phyloP scores from a whole-genome alignment of 2,797 vertebrate species.

The Pteronotus mesoamericanus region DNA sequence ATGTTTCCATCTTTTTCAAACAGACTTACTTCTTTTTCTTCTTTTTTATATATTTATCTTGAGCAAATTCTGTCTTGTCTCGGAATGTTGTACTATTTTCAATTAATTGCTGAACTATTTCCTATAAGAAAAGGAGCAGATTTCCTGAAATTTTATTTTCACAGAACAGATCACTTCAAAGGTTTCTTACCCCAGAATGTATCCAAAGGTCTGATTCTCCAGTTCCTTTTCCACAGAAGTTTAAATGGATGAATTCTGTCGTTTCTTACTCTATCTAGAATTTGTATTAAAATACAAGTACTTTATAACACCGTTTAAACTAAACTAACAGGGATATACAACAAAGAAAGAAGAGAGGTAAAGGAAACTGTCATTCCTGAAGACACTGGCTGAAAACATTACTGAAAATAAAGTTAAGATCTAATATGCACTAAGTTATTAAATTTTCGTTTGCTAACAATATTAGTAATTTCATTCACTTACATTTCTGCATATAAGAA shows the following conservation, averaged over 20 bases:
- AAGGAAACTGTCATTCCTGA: background rate
- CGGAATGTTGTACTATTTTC: constrained; percentile 97
- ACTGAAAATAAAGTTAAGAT: background rate
- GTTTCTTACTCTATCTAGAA: constrained; percentile 6
- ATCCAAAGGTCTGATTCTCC: constrained; percentile 19
- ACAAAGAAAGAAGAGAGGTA: background rate
- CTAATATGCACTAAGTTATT: background rate
- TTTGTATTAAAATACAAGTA: constrained; percentile 23
- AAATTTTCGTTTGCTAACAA: background rate
- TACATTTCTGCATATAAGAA: background rate
- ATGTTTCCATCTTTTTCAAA: constrained; percentile 35
- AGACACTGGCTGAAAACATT: background rate
- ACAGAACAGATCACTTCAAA: background rate
- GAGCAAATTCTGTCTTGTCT: constrained; percentile 97
- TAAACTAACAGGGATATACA: background rate
- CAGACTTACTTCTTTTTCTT: constrained; percentile 96
- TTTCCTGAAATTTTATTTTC: constrained; percentile 54
- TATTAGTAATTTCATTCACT: background rate
- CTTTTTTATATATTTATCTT: constrained; percentile 99
- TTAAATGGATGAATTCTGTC: background rate
- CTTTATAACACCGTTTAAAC: background rate
- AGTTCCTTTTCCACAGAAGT: constrained; percentile 26
- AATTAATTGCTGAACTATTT: constrained; percentile 97
- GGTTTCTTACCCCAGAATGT: constrained; percentile 24
- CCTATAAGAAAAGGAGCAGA: constrained; percentile 82